Evolutionary conservation across 2,888 invertebrate genomes (phyloP), one percentile per base, ranked within the genome.

Genomic region (Campoletis raptor): DNA sequence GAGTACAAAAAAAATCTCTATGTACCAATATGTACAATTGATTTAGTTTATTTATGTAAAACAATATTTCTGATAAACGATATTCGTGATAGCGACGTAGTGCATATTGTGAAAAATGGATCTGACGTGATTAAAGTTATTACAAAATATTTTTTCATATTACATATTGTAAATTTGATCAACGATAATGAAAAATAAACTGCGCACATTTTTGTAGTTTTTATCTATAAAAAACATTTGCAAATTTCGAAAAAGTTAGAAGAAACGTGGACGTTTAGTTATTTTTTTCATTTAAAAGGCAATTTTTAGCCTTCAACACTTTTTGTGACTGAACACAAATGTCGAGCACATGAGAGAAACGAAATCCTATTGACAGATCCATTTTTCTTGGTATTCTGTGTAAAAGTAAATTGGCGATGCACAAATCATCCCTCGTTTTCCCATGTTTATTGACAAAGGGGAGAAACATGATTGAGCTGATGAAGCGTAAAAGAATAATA

Each of bases 1-100:
- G 96, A 97, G 97, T 96, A 78, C 30, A 76, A 81, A 66, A 21
- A 64, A 78, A 10, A 42, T 24, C 24, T 24, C 0, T 15, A 15
- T 30, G 1, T 30, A 3, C 1, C 30, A 24, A 30, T 30, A 15
- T 52, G 36, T 30, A 70, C 48, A 69, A 9, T 6, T 42, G 3
- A 15, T 48, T 45, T 30, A 15, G 67, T 21, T 7, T 67, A 24
- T 37, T 42, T 54, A 48, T 61, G 12, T 21, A 1, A 21, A 45
- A n/a, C 36, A 36, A 77, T 9, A 48, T 30, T 54, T 2, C 9
- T 36, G 30, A 72, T 40, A 57, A 69, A 57, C 57, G 61, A 54
- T 70, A 70, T 78, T 52, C 30, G 57, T 57, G 24, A 40, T 40
- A 54, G 40, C 18, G 67, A 57, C 8, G 21, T 42, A 66, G 54